A percentile compares a stretch with the other conserved stretches of the same genome.
Evolutionary conservation across 1,140 invertebrate species (phyloP).

Genomic region (Zaprionus capensis): DNA sequence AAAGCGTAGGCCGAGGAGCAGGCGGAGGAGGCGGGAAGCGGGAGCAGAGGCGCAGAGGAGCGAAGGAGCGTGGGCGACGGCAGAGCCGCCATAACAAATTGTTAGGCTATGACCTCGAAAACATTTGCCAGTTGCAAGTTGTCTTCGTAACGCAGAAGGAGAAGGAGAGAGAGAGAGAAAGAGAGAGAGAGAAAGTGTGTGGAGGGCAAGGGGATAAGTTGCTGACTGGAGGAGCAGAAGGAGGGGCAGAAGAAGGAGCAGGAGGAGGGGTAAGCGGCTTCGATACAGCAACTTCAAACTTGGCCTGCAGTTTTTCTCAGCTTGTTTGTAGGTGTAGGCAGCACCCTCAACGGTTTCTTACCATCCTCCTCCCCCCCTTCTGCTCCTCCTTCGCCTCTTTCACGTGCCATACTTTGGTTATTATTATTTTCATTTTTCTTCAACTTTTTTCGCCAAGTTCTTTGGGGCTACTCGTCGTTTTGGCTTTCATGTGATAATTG

Average conservation of each 20-base stretch:
- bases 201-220: not conserved
- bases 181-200: not conserved
- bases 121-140: slow-evolving; percentile 73
- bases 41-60: not conserved
- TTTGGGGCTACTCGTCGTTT: slow-evolving; percentile 4
- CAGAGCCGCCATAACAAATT: slow-evolving; percentile 62
- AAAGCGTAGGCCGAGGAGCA: slow-evolving; percentile 34
- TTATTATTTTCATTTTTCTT: slow-evolving; percentile 18
- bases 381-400: not conserved
- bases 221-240: not conserved
- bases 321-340: slow-evolving; percentile 16
- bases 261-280: not conserved
- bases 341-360: no score
- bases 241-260: not conserved
- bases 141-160: slow-evolving; percentile 59
- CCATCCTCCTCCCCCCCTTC: not conserved
- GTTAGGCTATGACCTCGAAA: slow-evolving; percentile 81
- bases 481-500: slow-evolving; percentile 76
- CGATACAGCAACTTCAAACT: slow-evolving; percentile 50
- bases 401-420: slow-evolving; percentile 32
- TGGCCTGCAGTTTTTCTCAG: slow-evolving; percentile 17
- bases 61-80: slow-evolving; percentile 12
- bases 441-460: slow-evolving; percentile 9
- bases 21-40: not conserved
- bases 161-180: not conserved